Percentiles rank a stretch among this genome's conserved stretches.
phyloP scores from a whole-genome alignment of 2,888 invertebrate genomes.

The Eubasilissa splendida region DNA sequence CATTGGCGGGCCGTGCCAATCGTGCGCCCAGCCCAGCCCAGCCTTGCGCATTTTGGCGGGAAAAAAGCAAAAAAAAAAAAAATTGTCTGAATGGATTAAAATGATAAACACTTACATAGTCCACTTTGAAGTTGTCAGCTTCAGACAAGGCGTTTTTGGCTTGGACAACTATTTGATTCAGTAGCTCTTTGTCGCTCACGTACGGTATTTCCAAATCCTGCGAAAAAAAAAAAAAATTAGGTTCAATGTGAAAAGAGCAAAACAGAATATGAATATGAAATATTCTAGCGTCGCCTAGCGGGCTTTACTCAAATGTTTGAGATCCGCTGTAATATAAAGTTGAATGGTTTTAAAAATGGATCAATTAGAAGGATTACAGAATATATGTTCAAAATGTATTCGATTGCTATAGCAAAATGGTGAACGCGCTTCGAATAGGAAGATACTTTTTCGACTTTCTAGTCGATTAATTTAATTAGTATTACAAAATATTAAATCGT shows the following conservation, averaged over 20 bases:
- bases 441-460: too few relatives aligned
- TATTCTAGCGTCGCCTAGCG: too few relatives aligned
- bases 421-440: too few relatives aligned
- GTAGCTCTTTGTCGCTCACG: conserved; percentile 64
- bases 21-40: not conserved
- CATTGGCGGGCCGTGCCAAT: conserved; percentile 2
- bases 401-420: too few relatives aligned
- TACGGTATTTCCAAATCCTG: conserved; percentile 59
- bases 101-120: conserved; percentile 67
- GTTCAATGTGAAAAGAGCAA: not conserved
- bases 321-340: too few relatives aligned
- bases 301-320: too few relatives aligned
- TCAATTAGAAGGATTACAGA: too few relatives aligned
- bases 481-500: too few relatives aligned
- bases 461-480: too few relatives aligned
- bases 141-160: conserved; percentile 65
- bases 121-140: conserved; percentile 66
- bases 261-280: too few relatives aligned
- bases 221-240: conserved; percentile 9
- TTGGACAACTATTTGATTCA: conserved; percentile 66
- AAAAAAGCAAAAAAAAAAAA: conserved; percentile 1
- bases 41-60: conserved; percentile 17
- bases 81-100: conserved; percentile 5
- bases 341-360: too few relatives aligned
- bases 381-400: too few relatives aligned